phyloP scores from a whole-genome alignment of 2,888 invertebrate species.

The Eupithecia subfuscata region DNA sequence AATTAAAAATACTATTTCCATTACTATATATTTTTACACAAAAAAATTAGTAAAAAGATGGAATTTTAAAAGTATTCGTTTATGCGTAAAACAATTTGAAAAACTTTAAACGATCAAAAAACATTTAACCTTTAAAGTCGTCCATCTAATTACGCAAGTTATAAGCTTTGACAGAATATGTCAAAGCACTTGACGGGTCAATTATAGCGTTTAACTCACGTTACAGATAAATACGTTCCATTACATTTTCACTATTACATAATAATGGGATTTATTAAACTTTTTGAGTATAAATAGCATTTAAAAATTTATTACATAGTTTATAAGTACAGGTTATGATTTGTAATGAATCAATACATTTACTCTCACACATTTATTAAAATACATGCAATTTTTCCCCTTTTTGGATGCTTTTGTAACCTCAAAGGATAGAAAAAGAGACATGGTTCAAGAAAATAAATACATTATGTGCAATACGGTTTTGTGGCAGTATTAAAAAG shows the following conservation, averaged over 20 bases:
- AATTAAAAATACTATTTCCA: conserved; percentile 37
- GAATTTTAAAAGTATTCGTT: background rate
- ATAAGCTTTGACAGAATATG: conserved; percentile 11
- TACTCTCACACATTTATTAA: background rate
- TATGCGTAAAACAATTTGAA: background rate
- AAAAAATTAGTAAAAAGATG: background rate
- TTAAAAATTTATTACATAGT: conserved; percentile 22
- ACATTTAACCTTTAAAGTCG: background rate
- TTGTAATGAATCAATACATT: conserved; percentile 7
- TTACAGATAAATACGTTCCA: conserved; percentile 14
- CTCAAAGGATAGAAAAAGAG: background rate
- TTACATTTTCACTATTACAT: conserved; percentile 8
- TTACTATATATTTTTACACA: conserved; percentile 20
- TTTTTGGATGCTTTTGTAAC: background rate
- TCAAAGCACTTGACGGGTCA: conserved; percentile 9
- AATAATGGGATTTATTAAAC: background rate
- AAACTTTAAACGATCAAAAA: background rate
- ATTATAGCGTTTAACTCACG: background rate
- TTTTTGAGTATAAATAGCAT: conserved; percentile 13
- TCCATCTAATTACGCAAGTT: background rate
- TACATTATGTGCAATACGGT: conserved; percentile 41
- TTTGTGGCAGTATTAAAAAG: conserved; percentile 44
- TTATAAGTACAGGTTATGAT: conserved; percentile 13
- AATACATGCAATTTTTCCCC: background rate
- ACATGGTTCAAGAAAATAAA: background rate